Evolutionary conservation across 2,797 vertebrate genomes (phyloP).

Genomic region (Florisuga fusca): DNA sequence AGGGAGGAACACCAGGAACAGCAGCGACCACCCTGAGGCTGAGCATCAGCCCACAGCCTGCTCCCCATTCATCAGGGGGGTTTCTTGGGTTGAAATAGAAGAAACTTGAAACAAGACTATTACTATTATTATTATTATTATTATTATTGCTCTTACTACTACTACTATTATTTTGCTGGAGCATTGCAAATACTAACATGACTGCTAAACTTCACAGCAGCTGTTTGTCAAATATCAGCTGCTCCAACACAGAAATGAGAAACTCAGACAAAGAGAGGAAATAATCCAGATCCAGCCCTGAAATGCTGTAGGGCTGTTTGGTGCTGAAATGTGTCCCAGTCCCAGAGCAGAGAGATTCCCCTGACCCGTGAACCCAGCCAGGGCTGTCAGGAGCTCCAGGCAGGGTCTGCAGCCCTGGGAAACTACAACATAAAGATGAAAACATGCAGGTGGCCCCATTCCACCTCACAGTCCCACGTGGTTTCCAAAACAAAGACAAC

Average conservation of each 20-base stretch:
- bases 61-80: background rate
- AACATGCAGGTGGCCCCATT: background rate
- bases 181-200: background rate
- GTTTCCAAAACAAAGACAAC: accelerated
- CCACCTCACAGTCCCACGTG: accelerated
- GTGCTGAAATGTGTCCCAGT: background rate
- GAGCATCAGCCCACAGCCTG: background rate
- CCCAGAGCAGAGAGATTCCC: background rate
- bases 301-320: background rate
- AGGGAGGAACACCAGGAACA: background rate
- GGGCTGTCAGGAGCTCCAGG: background rate
- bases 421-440: background rate
- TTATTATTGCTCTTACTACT: no score
- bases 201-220: background rate
- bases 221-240: background rate
- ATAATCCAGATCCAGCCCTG: background rate
- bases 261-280: background rate
- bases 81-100: background rate
- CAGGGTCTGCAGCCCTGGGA: background rate
- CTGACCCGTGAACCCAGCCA: accelerated
- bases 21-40: accelerated
- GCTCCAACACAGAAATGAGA: background rate
- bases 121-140: no score
- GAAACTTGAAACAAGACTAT: background rate
- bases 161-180: background rate